Conservation (phyloP, 2,888 invertebrate genomes). For the Timema podura region DNA sequence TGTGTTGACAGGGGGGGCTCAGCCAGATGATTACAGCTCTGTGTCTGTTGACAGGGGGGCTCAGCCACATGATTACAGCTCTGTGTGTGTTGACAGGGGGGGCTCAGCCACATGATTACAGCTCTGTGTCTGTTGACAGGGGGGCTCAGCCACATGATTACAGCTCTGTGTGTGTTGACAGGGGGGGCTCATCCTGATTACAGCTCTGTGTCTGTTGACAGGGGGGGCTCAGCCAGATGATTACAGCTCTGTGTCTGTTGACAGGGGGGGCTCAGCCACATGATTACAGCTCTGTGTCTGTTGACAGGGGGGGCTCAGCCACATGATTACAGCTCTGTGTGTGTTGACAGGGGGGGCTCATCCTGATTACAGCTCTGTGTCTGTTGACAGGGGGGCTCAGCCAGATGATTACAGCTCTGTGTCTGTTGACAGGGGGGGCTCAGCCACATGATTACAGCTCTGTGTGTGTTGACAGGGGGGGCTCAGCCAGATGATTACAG, state of each 20-base stretch:
- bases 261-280: too few species aligned
- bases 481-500: conserved; percentile 88
- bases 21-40: too few species aligned
- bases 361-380: too few species aligned
- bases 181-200: too few species aligned
- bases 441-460: too few species aligned
- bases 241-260: conserved; percentile 75
- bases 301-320: conserved; percentile 57
- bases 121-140: not conserved
- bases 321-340: conserved; percentile 88
- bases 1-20: conserved; percentile 39
- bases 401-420: conserved; percentile 90
- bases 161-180: conserved; percentile 63
- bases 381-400: conserved; percentile 51
- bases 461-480: conserved; percentile 35
- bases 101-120: too few species aligned
- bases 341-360: too few species aligned
- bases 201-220: not conserved
- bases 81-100: conserved; percentile 52
- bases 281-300: too few species aligned
- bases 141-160: conserved; percentile 82
- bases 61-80: conserved; percentile 87
- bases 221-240: conserved; percentile 74
- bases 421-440: conserved; percentile 45
- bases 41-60: conserved; percentile 43